Base-by-base conservation (phyloP, 1,140 invertebrate species). In the Metopolophium dirhodum region DNA sequence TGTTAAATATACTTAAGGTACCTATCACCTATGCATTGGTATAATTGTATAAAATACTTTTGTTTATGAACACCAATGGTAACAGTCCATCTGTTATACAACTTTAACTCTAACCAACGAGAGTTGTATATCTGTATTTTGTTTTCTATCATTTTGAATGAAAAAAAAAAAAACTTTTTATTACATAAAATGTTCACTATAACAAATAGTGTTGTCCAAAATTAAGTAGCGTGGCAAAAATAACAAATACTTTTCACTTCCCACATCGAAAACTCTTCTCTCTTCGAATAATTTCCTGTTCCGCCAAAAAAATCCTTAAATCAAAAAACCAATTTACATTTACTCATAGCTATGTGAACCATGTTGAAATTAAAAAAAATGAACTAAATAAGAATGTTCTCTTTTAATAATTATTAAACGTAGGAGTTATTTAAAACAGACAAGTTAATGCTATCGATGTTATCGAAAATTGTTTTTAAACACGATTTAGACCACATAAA, bases 261-360 rank as follows among this genome's bases (percentile, higher is more conserved):
- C 37, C 54, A 90, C 51, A 30, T 90, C 23, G 37, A 61, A 41
- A 61, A 90, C 23, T 37, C 87, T 89, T 41, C 37, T 57, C n/a
- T 61, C 7, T 90, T 37, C 35, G 37, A 41, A 61, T 41, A 41
- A 90, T 90, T 90, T 90, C 89, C 89, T 61, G 54, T 90, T 57
- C 37, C 89, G 35, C 6, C 7, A 18, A 90, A 30, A 30, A 45
- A 45, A 26, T 37, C 37, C 3, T 61, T 90, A 90, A 90, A 90
- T 61, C 51, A 90, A 90, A 61, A 90, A 90, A 30, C 23, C 35
- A 90, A 90, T 90, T 90, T 90, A 41, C 37, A 90, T 90, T 90
- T 61, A 45, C 37, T 90, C 37, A 20, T 1, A 57, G 3, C 37
- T 61, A 30, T 18, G 18, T 20, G 30, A 18, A 86, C 45, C 45